Percentiles rank a stretch among this genome's conserved stretches.
Evolutionary conservation across 37 sponge, comb jelly and placozoan species (phyloP).

Genomic region (Theonella swinhoei): DNA sequence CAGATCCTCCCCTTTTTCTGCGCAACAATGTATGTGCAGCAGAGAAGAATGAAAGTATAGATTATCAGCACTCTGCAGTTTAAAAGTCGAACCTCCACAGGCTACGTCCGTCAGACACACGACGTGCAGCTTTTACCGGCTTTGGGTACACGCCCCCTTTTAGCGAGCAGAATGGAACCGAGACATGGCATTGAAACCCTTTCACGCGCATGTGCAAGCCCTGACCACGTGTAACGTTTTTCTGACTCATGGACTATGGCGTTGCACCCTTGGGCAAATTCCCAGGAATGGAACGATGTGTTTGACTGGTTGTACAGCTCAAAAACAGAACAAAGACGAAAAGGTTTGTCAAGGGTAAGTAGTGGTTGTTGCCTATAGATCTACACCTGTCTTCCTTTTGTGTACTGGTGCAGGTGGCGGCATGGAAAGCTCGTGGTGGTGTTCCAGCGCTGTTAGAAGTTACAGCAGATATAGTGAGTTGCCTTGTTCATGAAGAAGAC

Average conservation of each 20-base stretch:
- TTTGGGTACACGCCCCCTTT: neutral
- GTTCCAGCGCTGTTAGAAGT: slow-evolving; percentile 46
- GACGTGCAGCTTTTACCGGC: no score
- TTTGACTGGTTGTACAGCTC: slow-evolving; percentile 34
- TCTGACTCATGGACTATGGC: no score
- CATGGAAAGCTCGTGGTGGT: slow-evolving; percentile 53
- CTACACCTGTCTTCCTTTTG: neutral
- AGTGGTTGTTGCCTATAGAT: no score
- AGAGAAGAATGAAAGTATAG: no score
- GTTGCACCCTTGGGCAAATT: slow-evolving; percentile 13
- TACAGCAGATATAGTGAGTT: slow-evolving; percentile 45
- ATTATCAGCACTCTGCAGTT: no score
- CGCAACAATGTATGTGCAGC: no score
- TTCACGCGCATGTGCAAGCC: no score
- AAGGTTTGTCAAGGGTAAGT: slow-evolving; percentile 29
- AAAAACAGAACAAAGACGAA: neutral
- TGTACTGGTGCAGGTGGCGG: slow-evolving; percentile 1
- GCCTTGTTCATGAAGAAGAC: slow-evolving; percentile 3
- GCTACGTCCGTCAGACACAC: no score
- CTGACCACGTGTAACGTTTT: no score
- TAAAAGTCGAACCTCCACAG: no score
- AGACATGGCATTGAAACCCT: neutral
- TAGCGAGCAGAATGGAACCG: neutral
- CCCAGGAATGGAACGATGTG: slow-evolving; percentile 41
- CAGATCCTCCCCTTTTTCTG: neutral